Conservation (phyloP, 2,888 invertebrate species). For the Auanema sp. region DNA sequence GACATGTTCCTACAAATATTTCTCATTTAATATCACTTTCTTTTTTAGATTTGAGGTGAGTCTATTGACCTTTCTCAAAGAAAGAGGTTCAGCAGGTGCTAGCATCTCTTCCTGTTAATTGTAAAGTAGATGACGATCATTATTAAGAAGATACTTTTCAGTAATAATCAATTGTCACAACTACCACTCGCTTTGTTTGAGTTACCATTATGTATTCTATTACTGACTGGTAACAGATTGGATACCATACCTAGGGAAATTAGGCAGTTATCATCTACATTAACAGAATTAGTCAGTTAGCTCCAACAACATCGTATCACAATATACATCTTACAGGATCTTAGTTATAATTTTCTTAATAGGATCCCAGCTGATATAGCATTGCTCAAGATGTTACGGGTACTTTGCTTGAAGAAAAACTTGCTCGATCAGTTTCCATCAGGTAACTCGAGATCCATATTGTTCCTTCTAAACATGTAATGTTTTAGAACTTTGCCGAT, state of each 20-base stretch:
- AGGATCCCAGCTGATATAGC: slow-evolving; percentile 25
- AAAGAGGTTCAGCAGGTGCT: neutral
- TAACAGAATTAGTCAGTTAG: slow-evolving; percentile 20
- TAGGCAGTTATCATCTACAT: slow-evolving; percentile 18
- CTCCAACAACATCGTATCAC: too few relatives aligned
- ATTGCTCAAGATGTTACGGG: slow-evolving; percentile 21
- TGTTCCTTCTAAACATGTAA: neutral
- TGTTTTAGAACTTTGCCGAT: slow-evolving; percentile 27
- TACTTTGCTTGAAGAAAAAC: slow-evolving; percentile 21
- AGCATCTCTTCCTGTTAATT: too few relatives aligned
- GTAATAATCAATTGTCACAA: slow-evolving; percentile 21
- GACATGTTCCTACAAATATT: slow-evolving; percentile 19
- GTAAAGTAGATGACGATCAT: neutral
- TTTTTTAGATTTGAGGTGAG: slow-evolving; percentile 24
- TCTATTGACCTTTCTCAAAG: neutral
- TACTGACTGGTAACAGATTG: slow-evolving; percentile 21
- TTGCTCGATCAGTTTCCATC: slow-evolving; percentile 23
- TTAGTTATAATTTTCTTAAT: slow-evolving; percentile 20
- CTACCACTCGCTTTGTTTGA: slow-evolving; percentile 22
- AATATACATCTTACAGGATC: slow-evolving; percentile 12
- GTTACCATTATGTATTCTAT: slow-evolving; percentile 20
- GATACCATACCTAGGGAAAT: slow-evolving; percentile 23
- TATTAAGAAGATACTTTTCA: slow-evolving; percentile 5
- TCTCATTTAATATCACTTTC: slow-evolving; percentile 18
- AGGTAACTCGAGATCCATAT: slow-evolving; percentile 1